Evolutionary conservation across 1,140 invertebrate species (phyloP).

Genomic region (Drosophila virilis): DNA sequence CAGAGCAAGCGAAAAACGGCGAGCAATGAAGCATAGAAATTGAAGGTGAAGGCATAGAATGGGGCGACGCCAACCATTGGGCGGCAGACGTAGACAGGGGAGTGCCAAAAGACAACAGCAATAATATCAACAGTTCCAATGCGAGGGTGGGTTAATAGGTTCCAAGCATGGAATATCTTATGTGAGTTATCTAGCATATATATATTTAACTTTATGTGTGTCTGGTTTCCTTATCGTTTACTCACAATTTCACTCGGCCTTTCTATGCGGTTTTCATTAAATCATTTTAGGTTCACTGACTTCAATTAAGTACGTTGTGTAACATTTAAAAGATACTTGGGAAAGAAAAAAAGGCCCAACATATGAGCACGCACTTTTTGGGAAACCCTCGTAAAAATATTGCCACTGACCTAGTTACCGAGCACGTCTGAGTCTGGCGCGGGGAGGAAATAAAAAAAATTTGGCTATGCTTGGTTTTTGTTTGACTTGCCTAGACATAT

Average conservation of each 20-base stretch:
- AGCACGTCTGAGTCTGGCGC: conserved; percentile 51
- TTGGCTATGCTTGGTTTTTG: conserved; percentile 36
- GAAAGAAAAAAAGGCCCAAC: too few species aligned
- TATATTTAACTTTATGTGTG: background rate
- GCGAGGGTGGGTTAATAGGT: conserved; percentile 25
- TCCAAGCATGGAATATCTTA: background rate
- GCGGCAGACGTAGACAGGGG: background rate
- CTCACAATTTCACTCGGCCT: background rate
- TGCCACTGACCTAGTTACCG: conserved; percentile 70
- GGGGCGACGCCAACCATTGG: background rate
- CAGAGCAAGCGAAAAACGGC: conserved; percentile 43
- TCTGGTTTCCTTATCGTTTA: background rate
- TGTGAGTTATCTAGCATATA: too few species aligned
- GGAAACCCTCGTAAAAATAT: conserved; percentile 47
- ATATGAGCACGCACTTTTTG: background rate
- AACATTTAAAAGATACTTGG: too few species aligned
- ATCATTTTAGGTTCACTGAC: too few species aligned
- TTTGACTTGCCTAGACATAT: conserved; percentile 63
- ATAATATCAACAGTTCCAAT: conserved; percentile 49
- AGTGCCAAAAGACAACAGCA: conserved; percentile 46
- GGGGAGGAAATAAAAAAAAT: background rate
- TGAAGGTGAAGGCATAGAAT: conserved; percentile 11
- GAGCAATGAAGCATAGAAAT: conserved; percentile 23
- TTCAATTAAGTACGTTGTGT: too few species aligned
- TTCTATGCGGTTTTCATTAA: background rate